Conservation (phyloP, 1,140 invertebrate genomes). For the Tetranychus cinnabarinus region DNA sequence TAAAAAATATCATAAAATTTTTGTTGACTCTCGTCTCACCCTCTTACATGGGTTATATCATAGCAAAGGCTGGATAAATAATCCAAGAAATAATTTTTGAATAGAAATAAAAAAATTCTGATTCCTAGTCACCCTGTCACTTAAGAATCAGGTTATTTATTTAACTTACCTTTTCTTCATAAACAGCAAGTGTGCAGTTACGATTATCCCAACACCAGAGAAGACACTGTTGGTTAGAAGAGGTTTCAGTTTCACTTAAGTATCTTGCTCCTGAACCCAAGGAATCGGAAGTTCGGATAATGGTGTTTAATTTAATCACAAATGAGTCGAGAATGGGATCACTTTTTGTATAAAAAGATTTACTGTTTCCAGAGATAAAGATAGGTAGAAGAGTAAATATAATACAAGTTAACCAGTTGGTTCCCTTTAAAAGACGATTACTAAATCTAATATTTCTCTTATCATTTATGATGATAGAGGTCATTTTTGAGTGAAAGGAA, state of each 20-base stretch:
- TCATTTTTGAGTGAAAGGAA: no score
- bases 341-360: background rate
- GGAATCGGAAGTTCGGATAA: conserved; percentile 70
- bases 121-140: no score
- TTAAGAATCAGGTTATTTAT: no score
- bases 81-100: no score
- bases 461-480: no score
- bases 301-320: conserved; percentile 60
- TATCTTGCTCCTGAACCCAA: conserved; percentile 61
- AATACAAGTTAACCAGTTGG: no score
- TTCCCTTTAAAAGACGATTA: no score
- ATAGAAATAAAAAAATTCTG: no score
- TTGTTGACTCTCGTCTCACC: background rate
- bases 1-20: background rate
- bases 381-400: no score
- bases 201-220: conserved; percentile 60
- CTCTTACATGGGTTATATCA: background rate
- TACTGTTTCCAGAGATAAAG: no score
- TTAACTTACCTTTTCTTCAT: conserved; percentile 52
- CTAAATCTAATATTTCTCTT: no score
- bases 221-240: conserved; percentile 43
- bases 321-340: conserved; percentile 32
- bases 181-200: conserved; percentile 69
- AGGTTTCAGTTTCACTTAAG: conserved; percentile 54
- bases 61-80: no score